A percentile compares a stretch with the other conserved stretches of the same genome.
Conservation (phyloP, 2,113 vertebrate species). For the Rhagologus leucostigma region DNA sequence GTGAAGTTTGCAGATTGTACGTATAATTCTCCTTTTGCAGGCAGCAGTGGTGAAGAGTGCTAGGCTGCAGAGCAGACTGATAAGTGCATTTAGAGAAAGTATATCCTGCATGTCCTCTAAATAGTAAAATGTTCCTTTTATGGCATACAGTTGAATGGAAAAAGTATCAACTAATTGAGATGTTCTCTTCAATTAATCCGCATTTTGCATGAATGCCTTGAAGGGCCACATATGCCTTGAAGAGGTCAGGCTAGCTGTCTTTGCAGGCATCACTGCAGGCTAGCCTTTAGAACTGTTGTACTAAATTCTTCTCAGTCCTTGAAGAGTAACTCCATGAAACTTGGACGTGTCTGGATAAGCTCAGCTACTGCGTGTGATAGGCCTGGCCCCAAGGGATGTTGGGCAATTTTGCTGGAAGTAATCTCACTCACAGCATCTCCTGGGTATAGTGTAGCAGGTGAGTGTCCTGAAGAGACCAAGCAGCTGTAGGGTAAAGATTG, state of each 20-base stretch:
- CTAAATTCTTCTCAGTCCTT: background rate
- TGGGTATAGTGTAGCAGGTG: background rate
- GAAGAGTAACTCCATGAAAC: background rate
- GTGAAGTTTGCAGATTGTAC: background rate
- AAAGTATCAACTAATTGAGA: conserved; percentile 2
- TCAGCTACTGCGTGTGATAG: background rate
- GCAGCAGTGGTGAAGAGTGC: background rate
- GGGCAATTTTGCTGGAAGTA: background rate
- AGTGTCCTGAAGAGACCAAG: background rate
- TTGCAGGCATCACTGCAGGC: background rate
- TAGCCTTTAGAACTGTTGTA: background rate
- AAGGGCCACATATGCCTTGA: background rate
- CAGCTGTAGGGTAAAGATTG: background rate
- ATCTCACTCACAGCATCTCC: background rate
- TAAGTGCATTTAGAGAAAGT: background rate
- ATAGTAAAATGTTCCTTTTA: background rate
- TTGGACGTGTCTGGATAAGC: background rate
- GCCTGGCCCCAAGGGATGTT: background rate
- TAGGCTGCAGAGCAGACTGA: background rate
- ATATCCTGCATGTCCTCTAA: conserved; percentile 5
- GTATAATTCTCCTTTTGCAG: background rate
- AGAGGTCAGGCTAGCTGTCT: background rate
- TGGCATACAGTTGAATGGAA: background rate
- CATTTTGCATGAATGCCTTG: background rate
- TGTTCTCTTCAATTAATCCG: conserved; percentile 16